phyloP scores from a whole-genome alignment of 2,113 vertebrate genomes.

The Mus pahari region DNA sequence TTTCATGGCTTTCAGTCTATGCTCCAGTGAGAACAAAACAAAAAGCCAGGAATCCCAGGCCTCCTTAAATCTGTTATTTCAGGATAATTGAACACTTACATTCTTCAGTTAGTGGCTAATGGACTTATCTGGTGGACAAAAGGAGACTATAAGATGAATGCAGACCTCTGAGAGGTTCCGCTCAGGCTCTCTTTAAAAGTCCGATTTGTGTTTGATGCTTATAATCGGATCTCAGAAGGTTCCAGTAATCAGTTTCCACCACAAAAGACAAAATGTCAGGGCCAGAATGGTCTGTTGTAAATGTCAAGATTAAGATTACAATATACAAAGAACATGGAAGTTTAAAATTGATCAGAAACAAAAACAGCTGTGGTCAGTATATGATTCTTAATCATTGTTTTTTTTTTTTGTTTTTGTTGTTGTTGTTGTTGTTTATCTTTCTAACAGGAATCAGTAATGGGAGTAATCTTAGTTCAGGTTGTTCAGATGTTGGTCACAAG shows the following conservation, averaged over 20 bases:
- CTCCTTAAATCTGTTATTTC: constrained; percentile 36
- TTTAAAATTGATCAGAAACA: background rate
- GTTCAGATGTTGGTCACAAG: background rate
- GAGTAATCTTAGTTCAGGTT: background rate
- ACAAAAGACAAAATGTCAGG: constrained; percentile 38
- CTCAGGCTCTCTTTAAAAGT: constrained; percentile 27
- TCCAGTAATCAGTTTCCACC: constrained; percentile 19
- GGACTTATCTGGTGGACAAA: constrained; percentile 32
- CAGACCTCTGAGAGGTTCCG: constrained; percentile 41
- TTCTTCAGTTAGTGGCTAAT: constrained; percentile 16
- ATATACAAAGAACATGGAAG: background rate
- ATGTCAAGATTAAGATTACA: constrained; percentile 1
- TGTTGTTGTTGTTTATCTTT: too few relatives aligned
- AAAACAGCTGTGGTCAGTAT: background rate
- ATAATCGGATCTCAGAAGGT: constrained; percentile 43
- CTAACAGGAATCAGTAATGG: background rate
- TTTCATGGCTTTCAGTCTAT: constrained; percentile 36
- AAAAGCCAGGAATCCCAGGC: constrained; percentile 2
- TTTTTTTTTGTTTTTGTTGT: too few relatives aligned
- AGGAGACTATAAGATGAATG: background rate
- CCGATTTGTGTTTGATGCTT: constrained; percentile 28
- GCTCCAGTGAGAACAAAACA: constrained; percentile 56
- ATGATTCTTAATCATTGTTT: background rate
- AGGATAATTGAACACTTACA: constrained; percentile 48
- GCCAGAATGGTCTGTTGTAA: background rate